Percentiles rank a stretch among this genome's conserved stretches.
phyloP scores from a whole-genome alignment of 1,140 invertebrate species.

The Zeugodacus cucurbitae region DNA sequence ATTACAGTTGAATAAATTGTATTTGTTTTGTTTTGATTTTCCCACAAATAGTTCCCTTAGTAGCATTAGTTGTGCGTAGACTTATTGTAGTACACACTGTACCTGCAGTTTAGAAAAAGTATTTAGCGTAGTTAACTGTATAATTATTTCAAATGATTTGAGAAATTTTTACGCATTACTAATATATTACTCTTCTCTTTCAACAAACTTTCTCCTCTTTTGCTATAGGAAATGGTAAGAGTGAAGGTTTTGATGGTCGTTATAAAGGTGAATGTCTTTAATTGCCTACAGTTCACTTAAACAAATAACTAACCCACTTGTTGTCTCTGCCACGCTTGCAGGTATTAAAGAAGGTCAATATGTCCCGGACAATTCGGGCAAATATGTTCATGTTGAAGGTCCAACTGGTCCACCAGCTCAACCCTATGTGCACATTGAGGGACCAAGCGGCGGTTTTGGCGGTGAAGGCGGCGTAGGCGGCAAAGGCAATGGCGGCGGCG shows the following conservation, averaged over 20 bases:
- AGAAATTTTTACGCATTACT: not conserved
- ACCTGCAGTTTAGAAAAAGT: not conserved
- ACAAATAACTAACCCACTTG: not conserved
- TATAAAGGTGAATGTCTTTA: constrained; percentile 54
- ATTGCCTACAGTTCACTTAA: not conserved
- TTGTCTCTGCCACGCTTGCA: constrained; percentile 19
- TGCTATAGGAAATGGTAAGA: constrained; percentile 57
- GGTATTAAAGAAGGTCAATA: constrained; percentile 67
- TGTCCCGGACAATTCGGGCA: constrained; percentile 68
- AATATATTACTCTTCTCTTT: not conserved
- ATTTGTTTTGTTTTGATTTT: not conserved
- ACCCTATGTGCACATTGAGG: constrained; percentile 66
- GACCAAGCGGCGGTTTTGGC: constrained; percentile 64
- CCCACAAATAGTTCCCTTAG: not conserved
- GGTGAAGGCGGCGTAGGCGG: constrained; percentile 54
- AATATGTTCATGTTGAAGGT: constrained; percentile 68
- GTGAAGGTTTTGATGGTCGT: constrained; percentile 52
- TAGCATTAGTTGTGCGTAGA: constrained; percentile 2
- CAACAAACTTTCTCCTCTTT: not conserved
- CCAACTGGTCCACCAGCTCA: constrained; percentile 67
- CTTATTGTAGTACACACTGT: constrained; percentile 6
- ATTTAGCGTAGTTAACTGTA: not conserved
- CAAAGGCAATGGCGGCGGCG: constrained; percentile 56
- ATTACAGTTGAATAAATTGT: not conserved
- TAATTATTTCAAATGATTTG: not conserved